Evolutionary conservation across 2,888 invertebrate species (phyloP).

Genomic region (Nomada goodeniana): DNA sequence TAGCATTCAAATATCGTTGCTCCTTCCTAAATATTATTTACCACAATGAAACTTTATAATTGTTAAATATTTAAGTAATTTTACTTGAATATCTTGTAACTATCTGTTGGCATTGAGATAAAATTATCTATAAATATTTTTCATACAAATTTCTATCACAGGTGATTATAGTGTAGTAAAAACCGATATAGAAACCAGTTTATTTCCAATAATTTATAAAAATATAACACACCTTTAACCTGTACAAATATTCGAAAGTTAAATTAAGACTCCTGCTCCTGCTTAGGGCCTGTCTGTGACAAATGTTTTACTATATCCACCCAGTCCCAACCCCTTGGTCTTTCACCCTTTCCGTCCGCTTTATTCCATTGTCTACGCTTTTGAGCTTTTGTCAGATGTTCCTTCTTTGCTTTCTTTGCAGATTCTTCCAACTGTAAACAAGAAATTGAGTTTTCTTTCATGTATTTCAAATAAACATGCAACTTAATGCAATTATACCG

Average conservation of each 20-base stretch:
- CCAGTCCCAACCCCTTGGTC: conserved; percentile 97
- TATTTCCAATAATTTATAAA: conserved; percentile 77
- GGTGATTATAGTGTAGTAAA: conserved; percentile 53
- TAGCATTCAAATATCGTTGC: conserved; percentile 23
- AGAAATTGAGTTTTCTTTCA: conserved; percentile 2
- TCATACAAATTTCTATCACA: conserved; percentile 52
- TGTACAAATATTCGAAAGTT: conserved; percentile 73
- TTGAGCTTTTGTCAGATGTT: conserved; percentile 95
- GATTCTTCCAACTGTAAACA: conserved; percentile 78
- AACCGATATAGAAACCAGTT: conserved; percentile 68
- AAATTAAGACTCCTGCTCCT: conserved; percentile 81
- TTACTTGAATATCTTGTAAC: conserved; percentile 51
- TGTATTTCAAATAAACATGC: not conserved
- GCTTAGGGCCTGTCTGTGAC: conserved; percentile 90
- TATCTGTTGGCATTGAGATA: conserved; percentile 53
- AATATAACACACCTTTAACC: conserved; percentile 75
- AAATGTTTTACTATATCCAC: conserved; percentile 98
- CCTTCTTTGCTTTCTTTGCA: conserved; percentile 89
- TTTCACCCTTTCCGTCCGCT: conserved; percentile 93
- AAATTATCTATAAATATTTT: conserved; percentile 54
- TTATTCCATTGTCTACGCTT: conserved; percentile 95
- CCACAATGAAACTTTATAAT: conserved; percentile 47
- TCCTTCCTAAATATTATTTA: conserved; percentile 49
- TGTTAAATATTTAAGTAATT: conserved; percentile 37
- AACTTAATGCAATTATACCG: not conserved